Conservation (phyloP, 2,888 invertebrate species). For the Anaspis maculata region DNA sequence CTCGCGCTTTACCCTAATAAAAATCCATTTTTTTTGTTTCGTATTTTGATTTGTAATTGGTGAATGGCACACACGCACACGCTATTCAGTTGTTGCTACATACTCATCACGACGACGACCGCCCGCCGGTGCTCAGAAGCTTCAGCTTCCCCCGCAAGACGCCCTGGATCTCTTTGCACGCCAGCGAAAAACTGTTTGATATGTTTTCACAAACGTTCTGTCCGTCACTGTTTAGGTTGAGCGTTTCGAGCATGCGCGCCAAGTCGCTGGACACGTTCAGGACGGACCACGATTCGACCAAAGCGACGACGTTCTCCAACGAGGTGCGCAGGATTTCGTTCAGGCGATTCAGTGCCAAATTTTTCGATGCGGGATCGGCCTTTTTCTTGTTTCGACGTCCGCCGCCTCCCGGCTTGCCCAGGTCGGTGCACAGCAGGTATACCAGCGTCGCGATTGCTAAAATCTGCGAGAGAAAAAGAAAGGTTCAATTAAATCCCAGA, state of each 20-base stretch:
- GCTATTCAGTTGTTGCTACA: no score
- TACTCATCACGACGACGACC: no score
- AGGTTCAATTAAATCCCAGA: not conserved
- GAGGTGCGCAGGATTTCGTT: slow-evolving; percentile 25
- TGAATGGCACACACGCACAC: no score
- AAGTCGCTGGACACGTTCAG: slow-evolving; percentile 36
- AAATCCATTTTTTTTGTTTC: no score
- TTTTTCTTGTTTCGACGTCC: slow-evolving; percentile 53
- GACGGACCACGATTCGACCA: slow-evolving; percentile 43
- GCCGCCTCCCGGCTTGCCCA: slow-evolving; percentile 45
- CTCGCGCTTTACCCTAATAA: no score
- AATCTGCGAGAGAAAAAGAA: slow-evolving; percentile 41
- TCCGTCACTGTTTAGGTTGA: slow-evolving; percentile 39
- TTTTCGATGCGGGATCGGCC: slow-evolving; percentile 35
- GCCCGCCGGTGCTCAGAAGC: slow-evolving; percentile 31
- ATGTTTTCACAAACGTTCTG: slow-evolving; percentile 44
- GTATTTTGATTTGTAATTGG: no score
- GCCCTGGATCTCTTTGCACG: slow-evolving; percentile 46
- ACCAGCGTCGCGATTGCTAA: slow-evolving; percentile 50
- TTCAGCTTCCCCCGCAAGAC: slow-evolving; percentile 50
- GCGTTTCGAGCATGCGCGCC: slow-evolving; percentile 39
- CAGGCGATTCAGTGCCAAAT: slow-evolving; percentile 6
- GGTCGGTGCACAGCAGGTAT: slow-evolving; percentile 49
- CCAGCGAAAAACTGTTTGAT: slow-evolving; percentile 44
- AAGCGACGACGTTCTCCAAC: slow-evolving; percentile 39